A percentile compares a stretch with the other conserved stretches of the same genome.
Conservation (phyloP, 2,113 vertebrate genomes). For the Ailurus styani region DNA sequence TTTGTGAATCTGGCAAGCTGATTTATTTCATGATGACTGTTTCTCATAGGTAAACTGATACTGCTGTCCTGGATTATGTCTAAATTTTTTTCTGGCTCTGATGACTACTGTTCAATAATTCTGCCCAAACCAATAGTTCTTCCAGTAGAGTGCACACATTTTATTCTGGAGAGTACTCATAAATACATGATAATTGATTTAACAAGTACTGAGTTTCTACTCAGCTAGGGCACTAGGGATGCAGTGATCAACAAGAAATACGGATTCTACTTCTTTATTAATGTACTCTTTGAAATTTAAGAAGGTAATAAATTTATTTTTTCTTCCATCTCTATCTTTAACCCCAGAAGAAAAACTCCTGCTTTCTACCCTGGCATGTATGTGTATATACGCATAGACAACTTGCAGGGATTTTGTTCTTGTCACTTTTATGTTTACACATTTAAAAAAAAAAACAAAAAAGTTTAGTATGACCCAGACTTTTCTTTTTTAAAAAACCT, state of each 20-base stretch:
- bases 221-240: not conserved
- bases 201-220: conserved; percentile 3
- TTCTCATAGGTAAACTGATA: not conserved
- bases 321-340: not conserved
- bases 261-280: not conserved
- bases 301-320: not conserved
- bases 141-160: not conserved
- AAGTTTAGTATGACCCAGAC: not conserved
- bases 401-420: not conserved
- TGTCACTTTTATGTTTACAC: not conserved
- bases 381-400: not conserved
- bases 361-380: not conserved
- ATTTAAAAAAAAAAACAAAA: not conserved
- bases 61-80: not conserved
- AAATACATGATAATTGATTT: not conserved
- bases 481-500: not conserved
- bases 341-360: not conserved
- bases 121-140: not conserved
- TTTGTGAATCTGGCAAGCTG: not conserved
- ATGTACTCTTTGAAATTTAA: not conserved
- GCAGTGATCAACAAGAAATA: not conserved
- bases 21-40: not conserved
- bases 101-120: not conserved
- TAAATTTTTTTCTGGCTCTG: not conserved
- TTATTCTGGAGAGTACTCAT: not conserved